Conservation (phyloP, 2,888 invertebrate genomes). For the Pyrrhia umbra region DNA sequence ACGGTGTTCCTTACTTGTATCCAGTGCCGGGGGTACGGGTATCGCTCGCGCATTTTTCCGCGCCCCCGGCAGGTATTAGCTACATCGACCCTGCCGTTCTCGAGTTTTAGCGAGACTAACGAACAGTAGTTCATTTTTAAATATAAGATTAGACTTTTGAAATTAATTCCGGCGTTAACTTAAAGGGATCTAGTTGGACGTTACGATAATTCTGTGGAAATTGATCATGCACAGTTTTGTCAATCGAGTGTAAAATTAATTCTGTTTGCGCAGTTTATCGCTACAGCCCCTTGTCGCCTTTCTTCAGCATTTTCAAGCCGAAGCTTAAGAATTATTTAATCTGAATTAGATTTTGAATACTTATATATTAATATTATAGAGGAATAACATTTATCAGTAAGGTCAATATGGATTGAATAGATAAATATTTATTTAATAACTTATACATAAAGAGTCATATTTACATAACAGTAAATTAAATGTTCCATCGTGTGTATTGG, state of each 20-base stretch:
- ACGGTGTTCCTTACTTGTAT: too few species aligned
- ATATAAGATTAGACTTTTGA: too few species aligned
- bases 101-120: too few species aligned
- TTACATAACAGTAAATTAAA: conserved; percentile 7
- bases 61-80: too few species aligned
- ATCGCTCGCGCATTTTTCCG: too few species aligned
- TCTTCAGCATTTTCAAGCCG: neutral
- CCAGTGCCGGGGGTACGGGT: too few species aligned
- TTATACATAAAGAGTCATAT: neutral
- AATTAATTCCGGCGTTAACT: too few species aligned
- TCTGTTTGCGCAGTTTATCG: neutral
- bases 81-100: too few species aligned
- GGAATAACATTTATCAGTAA: conserved; percentile 46
- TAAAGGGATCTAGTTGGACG: too few species aligned
- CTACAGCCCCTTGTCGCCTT: neutral
- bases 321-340: neutral
- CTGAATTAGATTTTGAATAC: neutral
- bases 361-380: neutral
- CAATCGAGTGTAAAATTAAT: neutral
- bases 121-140: too few species aligned
- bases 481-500: conserved; percentile 25
- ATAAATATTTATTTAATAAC: neutral
- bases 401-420: conserved; percentile 14
- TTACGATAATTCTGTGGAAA: too few species aligned
- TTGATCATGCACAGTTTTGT: too few species aligned